A percentile compares a stretch with the other conserved stretches of the same genome.
These are phyloP conservation scores for Drosophila bocki DNA, from an alignment of 1,140 invertebrate genomes.

Conservation along the genomic window DNA sequence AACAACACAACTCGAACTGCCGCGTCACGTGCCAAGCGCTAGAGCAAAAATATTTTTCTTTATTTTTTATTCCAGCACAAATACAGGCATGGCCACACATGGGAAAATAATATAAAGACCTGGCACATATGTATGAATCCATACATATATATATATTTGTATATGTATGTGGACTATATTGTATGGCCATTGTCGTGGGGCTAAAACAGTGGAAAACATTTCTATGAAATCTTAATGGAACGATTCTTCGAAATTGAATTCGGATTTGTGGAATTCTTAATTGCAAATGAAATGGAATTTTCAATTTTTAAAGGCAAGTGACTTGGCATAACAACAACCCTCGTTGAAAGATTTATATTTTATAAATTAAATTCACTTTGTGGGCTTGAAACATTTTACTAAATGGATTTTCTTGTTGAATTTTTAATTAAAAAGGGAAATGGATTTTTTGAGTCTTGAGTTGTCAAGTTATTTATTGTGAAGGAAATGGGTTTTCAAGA, in stretches of 20 bases:
- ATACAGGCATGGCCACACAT: constrained; percentile 12
- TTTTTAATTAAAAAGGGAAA: constrained; percentile 25
- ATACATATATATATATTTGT: constrained; percentile 10
- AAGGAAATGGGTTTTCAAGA: not conserved
- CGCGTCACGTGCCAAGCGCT: constrained; percentile 74
- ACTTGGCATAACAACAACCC: not conserved
- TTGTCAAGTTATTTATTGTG: constrained; percentile 15
- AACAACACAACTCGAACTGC: constrained; percentile 53
- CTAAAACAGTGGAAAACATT: constrained; percentile 54
- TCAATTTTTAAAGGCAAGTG: constrained; percentile 4
- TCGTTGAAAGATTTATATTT: not conserved
- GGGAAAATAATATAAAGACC: constrained; percentile 35
- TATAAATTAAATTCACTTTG: constrained; percentile 6
- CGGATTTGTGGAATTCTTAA: constrained; percentile 47
- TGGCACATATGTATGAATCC: constrained; percentile 25
- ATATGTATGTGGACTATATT: constrained; percentile 25
- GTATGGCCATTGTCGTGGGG: constrained; percentile 42
- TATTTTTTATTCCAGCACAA: constrained; percentile 49
- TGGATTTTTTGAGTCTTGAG: not conserved
- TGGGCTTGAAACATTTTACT: not conserved
- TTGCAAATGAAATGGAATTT: constrained; percentile 36
- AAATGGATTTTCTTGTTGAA: constrained; percentile 24
- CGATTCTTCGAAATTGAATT: constrained; percentile 43
- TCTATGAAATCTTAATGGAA: constrained; percentile 46
- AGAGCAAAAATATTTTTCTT: constrained; percentile 71